Conservation (phyloP, 2,888 invertebrate genomes). For the Caenorhabditis drosophilae region DNA sequence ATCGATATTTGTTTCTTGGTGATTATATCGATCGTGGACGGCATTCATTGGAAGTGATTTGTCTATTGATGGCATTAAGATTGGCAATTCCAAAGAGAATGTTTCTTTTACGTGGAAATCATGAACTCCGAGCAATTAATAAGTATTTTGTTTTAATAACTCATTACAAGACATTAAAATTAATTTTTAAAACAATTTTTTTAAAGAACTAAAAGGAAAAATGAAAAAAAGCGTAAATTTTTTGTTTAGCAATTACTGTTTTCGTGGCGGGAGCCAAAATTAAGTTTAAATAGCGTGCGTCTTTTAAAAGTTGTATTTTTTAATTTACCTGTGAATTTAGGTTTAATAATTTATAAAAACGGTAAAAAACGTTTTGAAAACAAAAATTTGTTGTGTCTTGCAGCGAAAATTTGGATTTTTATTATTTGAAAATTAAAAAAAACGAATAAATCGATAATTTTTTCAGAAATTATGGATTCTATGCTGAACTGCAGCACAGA, state of each 20-base stretch:
- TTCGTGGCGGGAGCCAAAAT: too few species aligned
- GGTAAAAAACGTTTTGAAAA: too few species aligned
- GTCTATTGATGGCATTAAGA: conserved; percentile 49
- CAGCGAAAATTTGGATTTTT: too few species aligned
- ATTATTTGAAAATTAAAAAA: background rate
- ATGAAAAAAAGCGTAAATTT: too few species aligned
- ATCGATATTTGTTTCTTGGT: conserved; percentile 53
- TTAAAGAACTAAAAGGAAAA: too few species aligned
- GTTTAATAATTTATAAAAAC: too few species aligned
- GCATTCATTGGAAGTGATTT: conserved; percentile 57
- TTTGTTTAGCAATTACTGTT: too few species aligned
- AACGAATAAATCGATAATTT: background rate
- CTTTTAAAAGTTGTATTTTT: too few species aligned
- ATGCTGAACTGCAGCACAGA: conserved; percentile 38
- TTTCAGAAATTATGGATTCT: conserved; percentile 58
- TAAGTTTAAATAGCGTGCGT: too few species aligned
- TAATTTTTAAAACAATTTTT: too few species aligned
- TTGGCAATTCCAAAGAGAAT: conserved; percentile 56
- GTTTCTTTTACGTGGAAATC: conserved; percentile 59
- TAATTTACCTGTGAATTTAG: too few species aligned
- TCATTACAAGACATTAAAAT: background rate
- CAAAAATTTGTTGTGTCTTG: too few species aligned
- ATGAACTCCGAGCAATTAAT: conserved; percentile 59
- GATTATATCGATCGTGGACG: conserved; percentile 62
- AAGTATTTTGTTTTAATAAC: conserved; percentile 27